Evolutionary conservation across 2,888 invertebrate genomes (phyloP), one percentile per base, ranked within the genome.

Genomic region (Epistrophe eligans): DNA sequence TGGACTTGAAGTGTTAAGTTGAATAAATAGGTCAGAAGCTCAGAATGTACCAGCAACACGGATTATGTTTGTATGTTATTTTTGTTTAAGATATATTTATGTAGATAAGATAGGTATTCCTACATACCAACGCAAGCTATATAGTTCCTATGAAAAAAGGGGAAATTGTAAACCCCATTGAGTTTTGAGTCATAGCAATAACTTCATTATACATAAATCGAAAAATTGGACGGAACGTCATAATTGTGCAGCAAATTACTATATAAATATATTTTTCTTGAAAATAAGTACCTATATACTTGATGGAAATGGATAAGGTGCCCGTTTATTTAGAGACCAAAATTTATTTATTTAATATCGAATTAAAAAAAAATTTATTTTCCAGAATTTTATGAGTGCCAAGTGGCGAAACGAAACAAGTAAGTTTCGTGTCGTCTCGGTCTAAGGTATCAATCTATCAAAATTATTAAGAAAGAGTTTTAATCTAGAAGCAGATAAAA

Each of bases 11-110:
- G 71, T 77, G 81, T 80, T 81, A 58, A 77, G 73, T 81, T 70
- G 28, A 50, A 62, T 73, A 85, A 85, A 85, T 85, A 81, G 84
- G 84, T 85, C 84, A 85, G 73, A 70, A 50, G 24, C 62, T 62
- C 19, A 60, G 24, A 62, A 43, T 13, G 52, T 52, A 32, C 50
- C 19, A 19, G 71, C 58, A 58, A 72, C 52, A 52, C 71, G 70
- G 17, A 35, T 50, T 67, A 10, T 77, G 57, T 79, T 70, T 66
- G 79, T 52, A 28, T 67, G 13, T 43, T 32, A 55, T 43, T 74
- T 40, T 70, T 40, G 24, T 32, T 4, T 35, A 60, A 40, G 11
- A 15, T 43, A 32, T 55, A 32, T 55, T 9, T 32, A 32, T 2
- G 15, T 15, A 28, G 28, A 15, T 24, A 15, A 50, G 1, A 55